Evolutionary conservation across 2,888 invertebrate genomes (phyloP).

Genomic region (Spialia ferax): DNA sequence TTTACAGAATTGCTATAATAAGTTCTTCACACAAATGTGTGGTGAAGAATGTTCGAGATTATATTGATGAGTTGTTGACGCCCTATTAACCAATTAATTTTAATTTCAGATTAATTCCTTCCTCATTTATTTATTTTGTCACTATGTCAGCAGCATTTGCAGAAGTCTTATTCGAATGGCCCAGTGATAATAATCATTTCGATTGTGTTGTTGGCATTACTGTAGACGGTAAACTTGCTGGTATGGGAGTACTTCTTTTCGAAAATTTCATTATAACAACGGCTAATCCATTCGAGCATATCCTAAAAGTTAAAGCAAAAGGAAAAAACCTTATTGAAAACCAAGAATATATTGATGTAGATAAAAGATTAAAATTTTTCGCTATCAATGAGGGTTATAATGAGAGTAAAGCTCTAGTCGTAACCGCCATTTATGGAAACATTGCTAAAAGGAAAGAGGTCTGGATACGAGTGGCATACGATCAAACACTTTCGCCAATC

Average conservation of each 20-base stretch:
- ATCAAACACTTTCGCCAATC: slow-evolving; percentile 39
- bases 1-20: no score
- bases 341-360: background rate
- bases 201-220: slow-evolving; percentile 42
- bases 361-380: slow-evolving; percentile 31
- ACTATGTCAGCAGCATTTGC: background rate
- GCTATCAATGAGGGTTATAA: slow-evolving; percentile 18
- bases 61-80: no score
- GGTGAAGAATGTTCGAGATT: no score
- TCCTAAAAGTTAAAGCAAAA: slow-evolving; percentile 18
- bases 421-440: slow-evolving; percentile 30
- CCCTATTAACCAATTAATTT: no score
- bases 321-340: background rate
- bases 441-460: slow-evolving; percentile 28
- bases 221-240: slow-evolving; percentile 21
- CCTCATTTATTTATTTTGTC: background rate
- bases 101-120: background rate
- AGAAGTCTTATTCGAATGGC: slow-evolving; percentile 20
- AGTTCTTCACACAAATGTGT: no score
- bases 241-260: slow-evolving; percentile 37
- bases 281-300: slow-evolving; percentile 40
- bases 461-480: slow-evolving; percentile 42
- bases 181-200: slow-evolving; percentile 25
- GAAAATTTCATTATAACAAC: slow-evolving; percentile 38
- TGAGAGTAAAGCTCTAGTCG: background rate